Percentiles rank a stretch among this genome's conserved stretches.
Evolutionary conservation across 2,888 invertebrate genomes (phyloP).

Genomic region (Merodon equestris): DNA sequence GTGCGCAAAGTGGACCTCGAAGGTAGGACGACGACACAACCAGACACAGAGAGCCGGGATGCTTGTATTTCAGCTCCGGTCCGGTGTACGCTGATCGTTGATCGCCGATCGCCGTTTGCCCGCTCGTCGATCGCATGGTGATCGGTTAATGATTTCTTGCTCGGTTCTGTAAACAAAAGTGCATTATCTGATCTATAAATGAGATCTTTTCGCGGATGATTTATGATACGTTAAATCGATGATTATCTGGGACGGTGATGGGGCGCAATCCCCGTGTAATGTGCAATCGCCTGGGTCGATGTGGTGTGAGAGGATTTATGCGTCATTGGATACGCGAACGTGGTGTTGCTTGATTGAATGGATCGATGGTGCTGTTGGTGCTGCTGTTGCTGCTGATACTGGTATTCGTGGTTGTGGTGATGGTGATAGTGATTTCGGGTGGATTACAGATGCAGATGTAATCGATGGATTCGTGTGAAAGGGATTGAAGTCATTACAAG

Average conservation of each 20-base stretch:
- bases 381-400: too few relatives aligned
- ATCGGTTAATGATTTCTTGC: slow-evolving; percentile 69
- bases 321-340: slow-evolving; percentile 65
- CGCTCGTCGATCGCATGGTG: slow-evolving; percentile 58
- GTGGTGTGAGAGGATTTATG: slow-evolving; percentile 68
- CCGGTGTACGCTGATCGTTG: slow-evolving; percentile 24
- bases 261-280: slow-evolving; percentile 62
- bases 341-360: slow-evolving; percentile 60
- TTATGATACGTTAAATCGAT: slow-evolving; percentile 69
- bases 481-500: slow-evolving; percentile 8
- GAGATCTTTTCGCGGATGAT: slow-evolving; percentile 67
- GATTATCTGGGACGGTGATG: slow-evolving; percentile 68
- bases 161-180: slow-evolving; percentile 68
- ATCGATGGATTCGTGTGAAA: slow-evolving; percentile 2
- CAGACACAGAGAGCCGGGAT: slow-evolving; percentile 27
- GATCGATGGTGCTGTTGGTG: slow-evolving; percentile 29
- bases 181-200: slow-evolving; percentile 69
- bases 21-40: slow-evolving; percentile 41
- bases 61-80: neutral
- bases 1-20: slow-evolving; percentile 45
- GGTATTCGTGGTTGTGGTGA: too few relatives aligned
- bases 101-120: slow-evolving; percentile 21
- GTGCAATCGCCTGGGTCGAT: slow-evolving; percentile 60
- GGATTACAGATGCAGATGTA: too few relatives aligned
- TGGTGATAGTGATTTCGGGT: too few relatives aligned